A percentile compares a stretch with the other conserved stretches of the same genome.
Evolutionary conservation across 2,888 invertebrate species (phyloP).

Genomic region (Bibio marci): DNA sequence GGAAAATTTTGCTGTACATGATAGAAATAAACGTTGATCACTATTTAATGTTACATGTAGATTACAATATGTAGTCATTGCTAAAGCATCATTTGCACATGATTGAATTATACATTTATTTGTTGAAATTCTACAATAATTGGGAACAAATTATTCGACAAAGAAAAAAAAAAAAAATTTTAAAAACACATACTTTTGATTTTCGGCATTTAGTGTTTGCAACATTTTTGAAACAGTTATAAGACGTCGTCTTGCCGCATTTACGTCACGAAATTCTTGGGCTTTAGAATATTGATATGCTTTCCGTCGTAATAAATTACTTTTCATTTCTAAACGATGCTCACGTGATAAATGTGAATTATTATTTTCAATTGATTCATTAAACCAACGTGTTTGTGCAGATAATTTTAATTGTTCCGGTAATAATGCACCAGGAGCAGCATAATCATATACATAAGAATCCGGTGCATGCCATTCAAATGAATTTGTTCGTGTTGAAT

Average conservation of each 20-base stretch:
- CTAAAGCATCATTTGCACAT: constrained; percentile 22
- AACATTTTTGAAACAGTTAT: constrained; percentile 23
- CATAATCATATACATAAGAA: constrained; percentile 31
- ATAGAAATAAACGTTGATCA: constrained; percentile 65
- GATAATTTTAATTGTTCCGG: constrained; percentile 13
- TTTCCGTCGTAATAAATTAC: constrained; percentile 21
- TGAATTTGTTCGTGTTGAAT: constrained; percentile 16
- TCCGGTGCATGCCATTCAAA: constrained; percentile 36
- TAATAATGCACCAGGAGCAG: constrained; percentile 11
- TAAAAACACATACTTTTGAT: constrained; percentile 1
- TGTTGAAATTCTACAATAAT: constrained; percentile 11
- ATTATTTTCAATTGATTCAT: constrained; percentile 5
- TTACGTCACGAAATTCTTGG: constrained; percentile 20
- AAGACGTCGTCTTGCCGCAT: constrained; percentile 20
- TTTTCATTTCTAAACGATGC: constrained; percentile 24
- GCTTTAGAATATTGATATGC: constrained; percentile 24
- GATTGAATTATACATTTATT: constrained; percentile 20
- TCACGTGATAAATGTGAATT: constrained; percentile 18
- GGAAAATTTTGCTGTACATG: constrained; percentile 63
- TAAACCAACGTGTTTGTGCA: constrained; percentile 22
- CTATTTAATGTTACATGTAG: constrained; percentile 71
- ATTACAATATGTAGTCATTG: constrained; percentile 56
- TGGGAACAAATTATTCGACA: constrained; percentile 1
- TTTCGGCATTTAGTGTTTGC: constrained; percentile 20
- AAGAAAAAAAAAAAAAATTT: constrained; percentile 1